Percentiles rank a stretch among this genome's conserved stretches.
phyloP scores from a whole-genome alignment of 2,113 vertebrate species.

The Typhlomys cinereus region DNA sequence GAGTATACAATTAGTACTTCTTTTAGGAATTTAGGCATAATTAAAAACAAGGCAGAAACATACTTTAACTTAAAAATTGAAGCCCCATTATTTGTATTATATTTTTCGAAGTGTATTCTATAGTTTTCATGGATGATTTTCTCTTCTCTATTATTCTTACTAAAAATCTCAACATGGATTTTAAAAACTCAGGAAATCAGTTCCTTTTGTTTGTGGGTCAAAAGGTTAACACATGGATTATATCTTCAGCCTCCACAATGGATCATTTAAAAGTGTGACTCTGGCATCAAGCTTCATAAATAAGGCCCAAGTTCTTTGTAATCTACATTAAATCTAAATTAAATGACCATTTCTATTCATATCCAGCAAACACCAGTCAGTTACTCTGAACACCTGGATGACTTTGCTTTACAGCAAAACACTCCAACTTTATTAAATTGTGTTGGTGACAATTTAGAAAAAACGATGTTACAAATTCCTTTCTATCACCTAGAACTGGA shows the following conservation, averaged over 20 bases:
- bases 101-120: conserved; percentile 36
- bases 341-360: not conserved
- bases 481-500: conserved; percentile 1
- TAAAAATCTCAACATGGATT: conserved; percentile 18
- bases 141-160: conserved; percentile 29
- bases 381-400: conserved; percentile 36
- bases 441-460: conserved; percentile 15
- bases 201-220: conserved; percentile 33
- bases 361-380: not conserved
- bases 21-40: conserved; percentile 47
- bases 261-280: not conserved
- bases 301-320: not conserved
- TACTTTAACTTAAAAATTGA: conserved; percentile 45
- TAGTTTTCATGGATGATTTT: not conserved
- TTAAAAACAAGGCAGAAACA: conserved; percentile 48
- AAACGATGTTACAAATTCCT: not conserved
- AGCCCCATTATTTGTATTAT: not conserved
- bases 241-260: not conserved
- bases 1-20: not conserved
- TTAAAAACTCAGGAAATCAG: conserved; percentile 39
- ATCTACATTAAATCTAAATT: conserved; percentile 19
- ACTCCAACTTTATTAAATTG: conserved; percentile 52
- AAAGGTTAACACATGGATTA: not conserved
- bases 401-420: not conserved
- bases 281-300: not conserved